Conservation (phyloP, 2,113 vertebrate genomes). For the Grus americana region DNA sequence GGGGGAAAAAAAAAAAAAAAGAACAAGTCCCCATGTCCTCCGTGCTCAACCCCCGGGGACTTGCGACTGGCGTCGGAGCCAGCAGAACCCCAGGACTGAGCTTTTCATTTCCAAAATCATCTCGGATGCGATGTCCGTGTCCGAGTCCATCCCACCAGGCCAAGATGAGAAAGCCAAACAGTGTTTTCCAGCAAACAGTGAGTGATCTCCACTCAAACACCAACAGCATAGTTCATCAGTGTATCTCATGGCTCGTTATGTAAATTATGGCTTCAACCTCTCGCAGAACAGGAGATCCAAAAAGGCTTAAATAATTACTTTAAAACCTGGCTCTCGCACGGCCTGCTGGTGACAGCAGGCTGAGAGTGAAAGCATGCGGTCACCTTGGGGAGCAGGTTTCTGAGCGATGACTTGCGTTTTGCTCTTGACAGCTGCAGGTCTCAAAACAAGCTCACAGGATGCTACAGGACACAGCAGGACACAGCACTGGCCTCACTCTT, state of each 20-base stretch:
- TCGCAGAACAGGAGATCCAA: not conserved
- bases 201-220: not conserved
- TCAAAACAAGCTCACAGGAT: not conserved
- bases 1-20: no score
- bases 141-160: fast-evolving
- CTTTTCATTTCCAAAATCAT: not conserved
- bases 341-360: not conserved
- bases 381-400: not conserved
- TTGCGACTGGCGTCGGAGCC: not conserved
- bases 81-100: not conserved
- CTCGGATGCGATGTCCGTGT: not conserved
- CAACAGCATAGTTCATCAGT: not conserved
- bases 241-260: not conserved
- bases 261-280: not conserved
- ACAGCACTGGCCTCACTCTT: fast-evolving
- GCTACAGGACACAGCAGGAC: not conserved
- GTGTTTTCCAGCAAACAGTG: not conserved
- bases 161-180: not conserved
- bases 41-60: not conserved
- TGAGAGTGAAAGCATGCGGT: fast-evolving
- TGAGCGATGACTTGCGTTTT: not conserved
- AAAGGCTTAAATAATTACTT: not conserved
- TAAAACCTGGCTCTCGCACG: not conserved
- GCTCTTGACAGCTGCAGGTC: not conserved
- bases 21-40: no score